These are phyloP conservation scores for Fukomys damarensis DNA, from an alignment of 2,113 vertebrate genomes.

Conservation along the genomic window DNA sequence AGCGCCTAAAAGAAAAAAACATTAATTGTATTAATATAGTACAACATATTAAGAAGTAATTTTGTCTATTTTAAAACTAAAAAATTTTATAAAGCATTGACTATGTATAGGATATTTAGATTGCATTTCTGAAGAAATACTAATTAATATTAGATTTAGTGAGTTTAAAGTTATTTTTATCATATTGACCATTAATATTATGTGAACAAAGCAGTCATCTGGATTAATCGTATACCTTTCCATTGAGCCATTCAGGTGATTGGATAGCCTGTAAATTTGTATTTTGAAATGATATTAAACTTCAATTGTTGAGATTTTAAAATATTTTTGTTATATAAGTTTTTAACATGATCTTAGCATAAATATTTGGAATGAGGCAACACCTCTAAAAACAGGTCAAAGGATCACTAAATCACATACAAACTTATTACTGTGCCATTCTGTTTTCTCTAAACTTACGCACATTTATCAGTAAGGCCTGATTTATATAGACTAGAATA, in stretches of 20 bases:
- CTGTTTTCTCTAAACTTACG: neutral
- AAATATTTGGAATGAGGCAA: neutral
- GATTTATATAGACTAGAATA: neutral
- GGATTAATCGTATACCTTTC: neutral
- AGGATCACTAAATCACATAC: neutral
- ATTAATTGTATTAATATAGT: neutral
- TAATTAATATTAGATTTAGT: neutral
- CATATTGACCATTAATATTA: neutral
- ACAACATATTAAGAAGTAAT: constrained; percentile 31
- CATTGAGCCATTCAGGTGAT: neutral
- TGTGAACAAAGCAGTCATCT: neutral
- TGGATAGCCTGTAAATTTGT: neutral
- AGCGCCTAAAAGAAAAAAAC: constrained; percentile 4
- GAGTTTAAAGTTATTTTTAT: neutral
- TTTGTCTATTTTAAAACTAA: neutral
- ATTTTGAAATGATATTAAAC: neutral
- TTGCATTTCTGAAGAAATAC: neutral
- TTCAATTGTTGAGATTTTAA: neutral
- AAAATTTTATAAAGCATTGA: neutral
- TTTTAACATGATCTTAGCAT: neutral
- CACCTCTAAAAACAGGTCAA: neutral
- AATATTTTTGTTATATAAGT: neutral
- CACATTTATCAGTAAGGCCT: neutral
- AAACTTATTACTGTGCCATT: neutral
- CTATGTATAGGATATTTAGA: neutral